phyloP scores from a whole-genome alignment of 2,113 vertebrate genomes.

The Calonectris borealis region DNA sequence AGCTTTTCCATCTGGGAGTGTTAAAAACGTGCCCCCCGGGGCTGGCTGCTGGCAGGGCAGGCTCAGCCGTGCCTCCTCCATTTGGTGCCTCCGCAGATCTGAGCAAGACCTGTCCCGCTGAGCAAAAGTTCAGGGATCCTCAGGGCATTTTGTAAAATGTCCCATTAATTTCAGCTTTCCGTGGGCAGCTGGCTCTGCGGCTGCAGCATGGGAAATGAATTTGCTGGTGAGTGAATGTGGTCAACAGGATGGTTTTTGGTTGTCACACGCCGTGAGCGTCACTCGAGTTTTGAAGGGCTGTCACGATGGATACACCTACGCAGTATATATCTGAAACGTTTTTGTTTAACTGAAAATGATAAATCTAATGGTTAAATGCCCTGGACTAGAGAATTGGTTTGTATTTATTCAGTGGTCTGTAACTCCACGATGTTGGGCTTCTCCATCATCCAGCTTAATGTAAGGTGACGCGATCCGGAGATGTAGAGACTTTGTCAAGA shows the following conservation, averaged over 20 bases:
- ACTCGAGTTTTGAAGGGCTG: neutral
- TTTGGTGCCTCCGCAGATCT: neutral
- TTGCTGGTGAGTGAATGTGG: neutral
- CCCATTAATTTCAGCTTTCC: neutral
- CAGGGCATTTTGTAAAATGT: neutral
- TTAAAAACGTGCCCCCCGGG: neutral
- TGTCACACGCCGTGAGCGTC: neutral
- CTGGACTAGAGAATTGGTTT: neutral
- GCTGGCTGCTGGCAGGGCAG: neutral
- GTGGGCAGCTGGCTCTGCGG: neutral
- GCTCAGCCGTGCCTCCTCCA: neutral
- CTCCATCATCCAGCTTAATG: neutral
- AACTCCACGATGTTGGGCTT: neutral
- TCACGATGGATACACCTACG: rapidly evolving
- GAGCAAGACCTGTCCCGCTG: neutral
- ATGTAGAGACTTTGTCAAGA: too few species aligned
- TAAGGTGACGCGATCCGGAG: neutral
- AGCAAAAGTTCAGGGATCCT: neutral
- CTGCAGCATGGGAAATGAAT: neutral
- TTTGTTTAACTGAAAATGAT: neutral
- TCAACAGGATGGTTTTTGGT: neutral
- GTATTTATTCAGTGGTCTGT: neutral
- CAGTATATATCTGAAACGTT: rapidly evolving
- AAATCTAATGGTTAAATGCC: neutral
- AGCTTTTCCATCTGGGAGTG: neutral